Percentiles rank a stretch among this genome's conserved stretches.
Conservation (phyloP, 1,140 invertebrate species). For the Trichogramma pretiosum region DNA sequence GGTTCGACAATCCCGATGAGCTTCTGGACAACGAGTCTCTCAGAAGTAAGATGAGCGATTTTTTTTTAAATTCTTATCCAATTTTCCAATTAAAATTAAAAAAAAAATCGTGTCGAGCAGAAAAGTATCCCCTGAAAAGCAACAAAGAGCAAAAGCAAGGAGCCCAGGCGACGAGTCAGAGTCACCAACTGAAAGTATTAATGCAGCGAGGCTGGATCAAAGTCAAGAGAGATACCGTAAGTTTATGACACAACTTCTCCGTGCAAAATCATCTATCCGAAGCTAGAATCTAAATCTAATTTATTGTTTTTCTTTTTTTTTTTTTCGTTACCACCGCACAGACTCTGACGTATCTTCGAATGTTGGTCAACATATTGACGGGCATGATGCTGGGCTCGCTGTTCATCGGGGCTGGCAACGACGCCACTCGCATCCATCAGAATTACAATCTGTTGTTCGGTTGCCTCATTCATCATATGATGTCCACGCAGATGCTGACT, state of each 20-base stretch:
- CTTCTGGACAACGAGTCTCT: conserved; percentile 49
- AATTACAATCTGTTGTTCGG: conserved; percentile 77
- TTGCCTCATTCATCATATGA: conserved; percentile 74
- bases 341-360: conserved; percentile 81
- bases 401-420: conserved; percentile 60
- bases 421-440: conserved; percentile 64
- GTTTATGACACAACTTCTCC: no score
- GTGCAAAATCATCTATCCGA: no score
- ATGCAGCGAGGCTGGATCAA: conserved; percentile 62
- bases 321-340: conserved; percentile 46
- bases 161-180: conserved; percentile 59
- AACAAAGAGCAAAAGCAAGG: conserved; percentile 17
- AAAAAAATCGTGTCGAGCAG: conserved; percentile 12
- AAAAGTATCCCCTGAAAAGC: conserved; percentile 18
- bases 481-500: conserved; percentile 78
- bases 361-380: conserved; percentile 61
- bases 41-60: conserved; percentile 36
- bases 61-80: not conserved
- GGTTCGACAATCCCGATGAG: conserved; percentile 53
- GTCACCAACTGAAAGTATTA: conserved; percentile 63
- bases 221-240: conserved; percentile 61
- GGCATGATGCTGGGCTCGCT: conserved; percentile 66
- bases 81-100: not conserved
- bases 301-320: not conserved
- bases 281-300: not conserved